Evolutionary conservation across 2,113 vertebrate genomes (phyloP).

Genomic region (Peromyscus californicus): DNA sequence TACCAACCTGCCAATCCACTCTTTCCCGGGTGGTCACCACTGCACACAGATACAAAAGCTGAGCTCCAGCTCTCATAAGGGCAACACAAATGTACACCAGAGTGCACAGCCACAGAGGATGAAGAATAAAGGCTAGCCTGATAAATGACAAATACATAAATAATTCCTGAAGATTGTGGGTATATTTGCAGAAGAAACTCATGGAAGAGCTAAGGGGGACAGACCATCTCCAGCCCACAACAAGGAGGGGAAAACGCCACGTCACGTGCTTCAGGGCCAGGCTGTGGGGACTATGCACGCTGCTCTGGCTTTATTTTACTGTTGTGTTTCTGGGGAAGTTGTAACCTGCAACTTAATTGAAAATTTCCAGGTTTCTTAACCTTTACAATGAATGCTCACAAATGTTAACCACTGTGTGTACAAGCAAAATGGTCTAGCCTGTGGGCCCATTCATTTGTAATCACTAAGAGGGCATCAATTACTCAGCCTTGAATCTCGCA

Average conservation of each 20-base stretch:
- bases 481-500: not conserved
- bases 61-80: not conserved
- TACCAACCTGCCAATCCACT: fast-evolving
- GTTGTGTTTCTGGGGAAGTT: not conserved
- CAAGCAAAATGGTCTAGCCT: not conserved
- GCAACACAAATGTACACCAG: not conserved
- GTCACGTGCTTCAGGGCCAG: not conserved
- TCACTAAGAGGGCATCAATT: not conserved
- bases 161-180: fast-evolving
- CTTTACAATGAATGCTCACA: not conserved
- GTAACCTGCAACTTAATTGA: not conserved
- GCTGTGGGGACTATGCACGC: too few species aligned
- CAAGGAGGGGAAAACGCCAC: not conserved
- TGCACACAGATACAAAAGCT: not conserved
- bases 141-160: not conserved
- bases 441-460: not conserved
- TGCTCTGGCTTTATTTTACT: not conserved
- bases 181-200: not conserved
- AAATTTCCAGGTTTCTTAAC: conserved; percentile 11
- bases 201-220: fast-evolving
- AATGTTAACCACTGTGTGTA: not conserved
- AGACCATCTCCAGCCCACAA: not conserved
- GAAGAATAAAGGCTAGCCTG: not conserved
- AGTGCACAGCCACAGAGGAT: not conserved
- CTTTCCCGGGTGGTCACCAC: too few species aligned